phyloP scores from a whole-genome alignment of 1,140 invertebrate species.

The Tetramorium simillimum region DNA sequence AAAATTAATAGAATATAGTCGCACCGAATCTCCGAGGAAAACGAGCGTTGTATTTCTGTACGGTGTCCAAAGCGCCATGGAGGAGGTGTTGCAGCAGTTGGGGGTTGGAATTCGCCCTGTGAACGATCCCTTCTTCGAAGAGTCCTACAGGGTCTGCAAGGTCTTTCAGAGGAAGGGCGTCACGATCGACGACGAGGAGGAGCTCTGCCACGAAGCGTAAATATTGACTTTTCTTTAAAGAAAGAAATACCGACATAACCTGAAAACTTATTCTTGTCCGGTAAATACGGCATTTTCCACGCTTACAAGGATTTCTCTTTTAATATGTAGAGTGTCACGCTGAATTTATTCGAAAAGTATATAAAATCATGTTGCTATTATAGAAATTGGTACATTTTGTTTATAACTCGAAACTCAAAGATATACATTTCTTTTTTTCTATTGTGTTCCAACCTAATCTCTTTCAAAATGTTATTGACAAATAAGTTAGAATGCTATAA shows the following conservation, averaged over 20 bases:
- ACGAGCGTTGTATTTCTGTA: not conserved
- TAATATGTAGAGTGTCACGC: too few species aligned
- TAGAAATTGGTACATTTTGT: too few species aligned
- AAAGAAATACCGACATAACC: constrained; percentile 13
- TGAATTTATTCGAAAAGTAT: too few species aligned
- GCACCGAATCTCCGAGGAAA: not conserved
- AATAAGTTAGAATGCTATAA: too few species aligned
- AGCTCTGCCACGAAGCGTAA: constrained; percentile 82
- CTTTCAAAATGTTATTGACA: too few species aligned
- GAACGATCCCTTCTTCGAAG: constrained; percentile 81
- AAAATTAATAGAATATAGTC: not conserved
- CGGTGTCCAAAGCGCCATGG: constrained; percentile 33
- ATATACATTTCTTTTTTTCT: too few species aligned
- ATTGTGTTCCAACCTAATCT: too few species aligned
- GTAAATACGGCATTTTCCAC: not conserved
- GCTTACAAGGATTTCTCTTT: not conserved
- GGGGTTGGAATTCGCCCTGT: constrained; percentile 80
- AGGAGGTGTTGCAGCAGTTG: constrained; percentile 71
- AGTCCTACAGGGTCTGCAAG: constrained; percentile 79
- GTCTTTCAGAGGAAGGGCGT: constrained; percentile 81
- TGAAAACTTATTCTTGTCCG: not conserved
- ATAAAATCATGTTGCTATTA: too few species aligned
- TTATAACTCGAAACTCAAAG: too few species aligned
- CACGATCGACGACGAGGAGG: constrained; percentile 82
- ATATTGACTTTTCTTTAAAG: constrained; percentile 26